A percentile compares a stretch with the other conserved stretches of the same genome.
Evolutionary conservation across 2,888 invertebrate genomes (phyloP).

Genomic region (Vesta saturnalis): DNA sequence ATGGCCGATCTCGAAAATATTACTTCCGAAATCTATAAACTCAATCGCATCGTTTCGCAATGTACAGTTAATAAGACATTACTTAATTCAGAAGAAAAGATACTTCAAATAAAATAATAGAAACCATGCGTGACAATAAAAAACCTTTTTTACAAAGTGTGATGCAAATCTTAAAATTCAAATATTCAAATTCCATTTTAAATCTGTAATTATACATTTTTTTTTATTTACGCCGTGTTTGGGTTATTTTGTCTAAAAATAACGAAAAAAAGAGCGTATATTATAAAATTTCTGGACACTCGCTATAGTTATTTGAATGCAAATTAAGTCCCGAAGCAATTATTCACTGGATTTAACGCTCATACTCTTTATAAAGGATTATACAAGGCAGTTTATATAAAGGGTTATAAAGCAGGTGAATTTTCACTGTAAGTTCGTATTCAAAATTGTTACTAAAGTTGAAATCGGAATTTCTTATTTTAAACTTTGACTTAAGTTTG

Average conservation of each 20-base stretch:
- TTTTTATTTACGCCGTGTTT: neutral
- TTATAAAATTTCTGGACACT: slow-evolving; percentile 39
- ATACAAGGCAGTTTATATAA: slow-evolving; percentile 47
- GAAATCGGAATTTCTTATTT: slow-evolving; percentile 15
- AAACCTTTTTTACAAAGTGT: too few species aligned
- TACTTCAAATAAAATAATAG: neutral
- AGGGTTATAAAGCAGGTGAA: slow-evolving; percentile 43
- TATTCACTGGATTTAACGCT: slow-evolving; percentile 50
- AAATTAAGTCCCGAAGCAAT: slow-evolving; percentile 49
- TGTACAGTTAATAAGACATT: slow-evolving; percentile 23
- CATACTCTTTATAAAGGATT: slow-evolving; percentile 47
- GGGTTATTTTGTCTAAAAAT: slow-evolving; percentile 5
- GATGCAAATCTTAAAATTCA: too few species aligned
- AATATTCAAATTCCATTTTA: too few species aligned
- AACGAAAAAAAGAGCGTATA: slow-evolving; percentile 33
- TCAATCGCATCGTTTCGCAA: slow-evolving; percentile 41
- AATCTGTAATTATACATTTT: too few species aligned
- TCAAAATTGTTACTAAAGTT: neutral
- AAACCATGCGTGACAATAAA: neutral
- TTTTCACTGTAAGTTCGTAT: slow-evolving; percentile 24
- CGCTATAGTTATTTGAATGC: slow-evolving; percentile 48
- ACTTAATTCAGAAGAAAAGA: slow-evolving; percentile 8
- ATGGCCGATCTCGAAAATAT: slow-evolving; percentile 54
- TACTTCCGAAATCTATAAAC: slow-evolving; percentile 49
- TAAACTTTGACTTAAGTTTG: slow-evolving; percentile 20